Percentiles rank a stretch among this genome's conserved stretches.
phyloP scores from a whole-genome alignment of 2,797 vertebrate genomes.

The Hipposideros larvatus region DNA sequence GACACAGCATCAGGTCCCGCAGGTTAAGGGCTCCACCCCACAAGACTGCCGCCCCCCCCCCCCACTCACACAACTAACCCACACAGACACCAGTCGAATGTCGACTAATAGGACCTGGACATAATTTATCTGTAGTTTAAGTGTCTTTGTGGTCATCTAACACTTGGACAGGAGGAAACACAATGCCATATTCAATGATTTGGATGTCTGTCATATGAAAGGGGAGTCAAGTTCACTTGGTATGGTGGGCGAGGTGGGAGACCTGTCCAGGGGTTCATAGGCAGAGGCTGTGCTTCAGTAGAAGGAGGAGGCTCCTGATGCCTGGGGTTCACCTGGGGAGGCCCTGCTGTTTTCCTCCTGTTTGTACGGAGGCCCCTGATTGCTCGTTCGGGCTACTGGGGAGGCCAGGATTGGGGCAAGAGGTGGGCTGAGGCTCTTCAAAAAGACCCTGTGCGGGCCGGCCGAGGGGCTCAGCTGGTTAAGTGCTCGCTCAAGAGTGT shows the following conservation, averaged over 20 bases:
- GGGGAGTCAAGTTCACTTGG: too few species aligned
- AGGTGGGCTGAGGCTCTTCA: background rate
- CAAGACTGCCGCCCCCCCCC: too few species aligned
- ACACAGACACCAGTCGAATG: background rate
- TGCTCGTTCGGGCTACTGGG: background rate
- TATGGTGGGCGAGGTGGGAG: background rate
- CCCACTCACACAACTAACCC: too few species aligned
- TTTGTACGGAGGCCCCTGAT: background rate
- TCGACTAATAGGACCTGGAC: background rate
- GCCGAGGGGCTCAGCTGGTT: too few species aligned
- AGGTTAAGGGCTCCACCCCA: background rate
- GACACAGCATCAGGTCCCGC: background rate
- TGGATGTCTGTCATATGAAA: background rate
- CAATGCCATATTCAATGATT: fast-evolving
- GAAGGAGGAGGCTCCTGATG: background rate
- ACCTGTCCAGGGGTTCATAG: too few species aligned
- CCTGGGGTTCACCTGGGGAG: background rate
- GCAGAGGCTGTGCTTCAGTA: background rate
- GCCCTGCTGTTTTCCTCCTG: background rate
- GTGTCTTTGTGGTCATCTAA: background rate
- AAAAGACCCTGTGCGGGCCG: background rate
- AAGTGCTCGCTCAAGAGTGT: too few species aligned
- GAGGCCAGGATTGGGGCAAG: background rate
- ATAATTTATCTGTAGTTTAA: background rate
- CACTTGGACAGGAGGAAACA: background rate